Percentiles rank a stretch among this genome's conserved stretches.
phyloP scores from a whole-genome alignment of 1,140 invertebrate species.

The Papilio aristodemus region DNA sequence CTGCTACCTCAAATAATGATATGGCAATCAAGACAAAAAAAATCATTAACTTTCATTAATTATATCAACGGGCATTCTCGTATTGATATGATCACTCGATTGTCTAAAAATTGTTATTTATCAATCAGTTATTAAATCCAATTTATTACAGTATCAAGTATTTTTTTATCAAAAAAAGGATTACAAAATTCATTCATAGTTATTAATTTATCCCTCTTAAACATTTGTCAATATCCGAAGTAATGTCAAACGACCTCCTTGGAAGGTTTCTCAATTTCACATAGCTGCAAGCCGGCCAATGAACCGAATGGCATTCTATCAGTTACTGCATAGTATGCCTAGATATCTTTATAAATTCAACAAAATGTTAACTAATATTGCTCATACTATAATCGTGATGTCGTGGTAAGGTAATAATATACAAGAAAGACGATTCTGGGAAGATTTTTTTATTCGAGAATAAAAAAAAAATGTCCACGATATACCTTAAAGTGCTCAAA shows the following conservation, averaged over 20 bases:
- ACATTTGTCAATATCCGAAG: neutral
- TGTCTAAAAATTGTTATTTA: no score
- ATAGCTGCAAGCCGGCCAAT: conserved; percentile 8
- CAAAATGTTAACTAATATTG: neutral
- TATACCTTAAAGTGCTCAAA: no score
- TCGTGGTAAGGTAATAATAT: neutral
- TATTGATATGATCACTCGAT: no score
- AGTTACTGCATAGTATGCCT: neutral
- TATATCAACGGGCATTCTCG: no score
- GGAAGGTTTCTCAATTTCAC: conserved; percentile 21
- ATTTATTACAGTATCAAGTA: no score
- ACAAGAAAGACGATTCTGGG: neutral
- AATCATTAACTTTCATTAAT: no score
- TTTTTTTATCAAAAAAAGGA: no score
- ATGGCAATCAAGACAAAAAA: no score
- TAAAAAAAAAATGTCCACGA: no score
- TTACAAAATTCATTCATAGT: neutral
- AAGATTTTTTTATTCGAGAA: no score
- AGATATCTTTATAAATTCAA: conserved; percentile 6
- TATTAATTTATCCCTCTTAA: neutral
- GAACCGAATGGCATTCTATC: conserved; percentile 10
- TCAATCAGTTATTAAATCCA: no score
- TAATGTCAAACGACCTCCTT: conserved; percentile 11
- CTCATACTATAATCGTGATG: neutral
- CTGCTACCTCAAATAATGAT: no score